Conservation (phyloP, 2,888 invertebrate genomes). For the Leptogaster cylindrica region DNA sequence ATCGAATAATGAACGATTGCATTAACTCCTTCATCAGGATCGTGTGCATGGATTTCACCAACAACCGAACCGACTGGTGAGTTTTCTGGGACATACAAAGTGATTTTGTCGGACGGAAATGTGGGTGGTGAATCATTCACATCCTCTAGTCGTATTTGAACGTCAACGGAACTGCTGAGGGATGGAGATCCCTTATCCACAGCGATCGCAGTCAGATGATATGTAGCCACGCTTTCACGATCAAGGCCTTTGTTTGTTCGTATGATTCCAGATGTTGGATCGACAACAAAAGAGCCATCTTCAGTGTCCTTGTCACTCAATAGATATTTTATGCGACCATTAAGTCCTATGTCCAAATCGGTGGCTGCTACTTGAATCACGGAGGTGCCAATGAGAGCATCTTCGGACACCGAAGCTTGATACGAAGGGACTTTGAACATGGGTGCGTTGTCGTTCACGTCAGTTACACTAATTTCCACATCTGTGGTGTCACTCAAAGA, state of each 20-base stretch:
- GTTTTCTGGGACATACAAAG: slow-evolving; percentile 91
- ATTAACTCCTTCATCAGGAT: slow-evolving; percentile 91
- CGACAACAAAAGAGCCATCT: slow-evolving; percentile 90
- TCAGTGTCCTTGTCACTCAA: slow-evolving; percentile 76
- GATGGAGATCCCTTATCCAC: slow-evolving; percentile 87
- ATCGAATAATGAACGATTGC: slow-evolving; percentile 94
- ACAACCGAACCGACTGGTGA: slow-evolving; percentile 95
- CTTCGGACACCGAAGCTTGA: slow-evolving; percentile 83
- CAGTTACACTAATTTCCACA: slow-evolving; percentile 92
- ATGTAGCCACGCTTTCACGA: slow-evolving; percentile 85
- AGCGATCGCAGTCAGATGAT: slow-evolving; percentile 85
- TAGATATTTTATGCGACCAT: slow-evolving; percentile 84
- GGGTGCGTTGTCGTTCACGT: slow-evolving; percentile 95
- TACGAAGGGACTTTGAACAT: slow-evolving; percentile 83
- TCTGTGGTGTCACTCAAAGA: slow-evolving; percentile 92
- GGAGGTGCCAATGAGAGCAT: slow-evolving; percentile 81
- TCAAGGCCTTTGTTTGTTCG: slow-evolving; percentile 89
- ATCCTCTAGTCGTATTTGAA: slow-evolving; percentile 83
- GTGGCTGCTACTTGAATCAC: slow-evolving; percentile 80
- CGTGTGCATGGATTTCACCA: slow-evolving; percentile 86
- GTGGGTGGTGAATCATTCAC: slow-evolving; percentile 91
- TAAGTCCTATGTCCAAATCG: slow-evolving; percentile 85
- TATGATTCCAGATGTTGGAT: slow-evolving; percentile 90
- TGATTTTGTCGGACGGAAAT: slow-evolving; percentile 86
- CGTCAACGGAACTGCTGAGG: slow-evolving; percentile 72